A percentile compares a stretch with the other conserved stretches of the same genome.
These are phyloP conservation scores for Bos indicus DNA, from an alignment of 2,113 vertebrate species.

Conservation along the genomic window DNA sequence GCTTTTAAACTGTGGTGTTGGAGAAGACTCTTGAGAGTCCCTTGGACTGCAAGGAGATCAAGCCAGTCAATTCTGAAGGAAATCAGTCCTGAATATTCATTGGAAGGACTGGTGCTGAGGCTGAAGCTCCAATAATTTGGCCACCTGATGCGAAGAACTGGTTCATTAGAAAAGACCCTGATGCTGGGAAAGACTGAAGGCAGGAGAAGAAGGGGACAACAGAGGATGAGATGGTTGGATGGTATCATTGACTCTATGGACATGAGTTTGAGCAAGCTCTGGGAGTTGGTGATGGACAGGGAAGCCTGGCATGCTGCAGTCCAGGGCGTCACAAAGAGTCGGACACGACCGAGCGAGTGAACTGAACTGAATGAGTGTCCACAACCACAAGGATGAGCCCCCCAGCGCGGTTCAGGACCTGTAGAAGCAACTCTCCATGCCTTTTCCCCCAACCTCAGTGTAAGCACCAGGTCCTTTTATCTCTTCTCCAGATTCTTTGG, in stretches of 20 bases:
- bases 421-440: not conserved
- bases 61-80: not conserved
- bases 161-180: not conserved
- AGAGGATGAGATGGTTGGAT: not conserved
- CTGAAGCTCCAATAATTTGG: not conserved
- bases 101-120: not conserved
- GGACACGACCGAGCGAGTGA: not conserved
- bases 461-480: not conserved
- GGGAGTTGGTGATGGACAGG: not conserved
- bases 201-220: not conserved
- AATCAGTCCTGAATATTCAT: not conserved
- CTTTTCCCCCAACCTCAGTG: fast-evolving
- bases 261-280: not conserved
- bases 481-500: not conserved
- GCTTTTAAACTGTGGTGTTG: not conserved
- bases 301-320: not conserved
- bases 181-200: not conserved
- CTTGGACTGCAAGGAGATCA: not conserved
- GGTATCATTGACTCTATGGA: not conserved
- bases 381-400: not conserved
- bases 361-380: not conserved
- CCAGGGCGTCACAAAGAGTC: not conserved
- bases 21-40: not conserved
- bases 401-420: not conserved
- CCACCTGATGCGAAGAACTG: not conserved